Conservation (phyloP, 2,797 vertebrate genomes). For the Helicolenus hilgendorfi region DNA sequence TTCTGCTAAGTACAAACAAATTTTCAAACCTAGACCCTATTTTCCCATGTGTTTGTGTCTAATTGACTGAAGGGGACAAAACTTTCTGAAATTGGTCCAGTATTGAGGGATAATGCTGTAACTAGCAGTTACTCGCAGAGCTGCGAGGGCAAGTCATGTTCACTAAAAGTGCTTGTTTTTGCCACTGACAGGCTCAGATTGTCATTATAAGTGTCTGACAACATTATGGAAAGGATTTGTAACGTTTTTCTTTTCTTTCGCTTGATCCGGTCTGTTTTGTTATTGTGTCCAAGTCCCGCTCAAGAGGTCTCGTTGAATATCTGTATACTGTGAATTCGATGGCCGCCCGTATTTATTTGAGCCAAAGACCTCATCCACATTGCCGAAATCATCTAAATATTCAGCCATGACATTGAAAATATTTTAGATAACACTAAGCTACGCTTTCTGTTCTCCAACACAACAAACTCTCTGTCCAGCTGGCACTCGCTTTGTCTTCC, state of each 20-base stretch:
- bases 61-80: not conserved
- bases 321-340: not conserved
- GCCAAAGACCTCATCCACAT: not conserved
- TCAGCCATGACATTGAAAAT: not conserved
- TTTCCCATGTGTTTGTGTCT: not conserved
- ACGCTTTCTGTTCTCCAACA: not conserved
- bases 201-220: no score
- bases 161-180: no score
- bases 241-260: not conserved
- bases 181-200: no score
- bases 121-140: not conserved
- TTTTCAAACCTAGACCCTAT: not conserved
- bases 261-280: not conserved
- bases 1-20: not conserved
- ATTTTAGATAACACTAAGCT: not conserved
- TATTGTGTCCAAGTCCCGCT: not conserved
- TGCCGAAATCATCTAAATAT: no score
- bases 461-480: no score
- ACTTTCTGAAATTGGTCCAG: no score
- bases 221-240: no score
- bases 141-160: no score
- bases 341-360: not conserved
- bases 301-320: not conserved
- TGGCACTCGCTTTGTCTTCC: not conserved
- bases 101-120: not conserved